Conservation (phyloP, 2,797 vertebrate species). For the Halcyon badia region DNA sequence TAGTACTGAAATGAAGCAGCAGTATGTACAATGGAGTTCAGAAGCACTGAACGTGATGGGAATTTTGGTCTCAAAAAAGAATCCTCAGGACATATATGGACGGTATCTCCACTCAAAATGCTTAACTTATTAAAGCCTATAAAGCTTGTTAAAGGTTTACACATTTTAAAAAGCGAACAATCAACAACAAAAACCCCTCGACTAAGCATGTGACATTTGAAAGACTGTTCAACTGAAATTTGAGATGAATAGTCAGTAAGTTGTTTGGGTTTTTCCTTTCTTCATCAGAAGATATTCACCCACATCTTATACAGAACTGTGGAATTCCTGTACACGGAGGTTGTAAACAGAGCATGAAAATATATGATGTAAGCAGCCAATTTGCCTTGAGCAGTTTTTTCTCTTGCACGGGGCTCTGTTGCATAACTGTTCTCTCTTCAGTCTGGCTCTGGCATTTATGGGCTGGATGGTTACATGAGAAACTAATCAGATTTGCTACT, state of each 20-base stretch:
- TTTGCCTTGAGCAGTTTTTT: conserved; percentile 43
- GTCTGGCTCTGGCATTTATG: neutral
- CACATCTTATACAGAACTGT: neutral
- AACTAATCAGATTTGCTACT: neutral
- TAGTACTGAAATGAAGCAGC: neutral
- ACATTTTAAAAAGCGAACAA: neutral
- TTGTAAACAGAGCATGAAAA: conserved; percentile 66
- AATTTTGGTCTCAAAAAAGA: neutral
- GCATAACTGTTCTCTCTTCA: conserved; percentile 48
- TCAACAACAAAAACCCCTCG: neutral
- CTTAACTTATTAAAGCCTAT: neutral
- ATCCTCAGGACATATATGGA: neutral
- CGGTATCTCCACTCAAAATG: neutral
- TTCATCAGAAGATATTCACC: neutral
- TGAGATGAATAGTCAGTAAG: neutral
- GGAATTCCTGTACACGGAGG: neutral
- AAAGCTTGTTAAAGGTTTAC: neutral
- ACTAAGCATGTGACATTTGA: neutral
- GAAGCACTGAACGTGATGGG: neutral
- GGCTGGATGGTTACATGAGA: neutral
- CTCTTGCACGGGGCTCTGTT: conserved; percentile 17
- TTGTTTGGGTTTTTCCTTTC: neutral
- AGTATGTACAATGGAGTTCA: neutral
- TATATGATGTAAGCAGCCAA: conserved; percentile 42
- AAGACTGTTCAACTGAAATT: neutral